Conservation (phyloP, 2,797 vertebrate genomes). For the Graptemys geographica region DNA sequence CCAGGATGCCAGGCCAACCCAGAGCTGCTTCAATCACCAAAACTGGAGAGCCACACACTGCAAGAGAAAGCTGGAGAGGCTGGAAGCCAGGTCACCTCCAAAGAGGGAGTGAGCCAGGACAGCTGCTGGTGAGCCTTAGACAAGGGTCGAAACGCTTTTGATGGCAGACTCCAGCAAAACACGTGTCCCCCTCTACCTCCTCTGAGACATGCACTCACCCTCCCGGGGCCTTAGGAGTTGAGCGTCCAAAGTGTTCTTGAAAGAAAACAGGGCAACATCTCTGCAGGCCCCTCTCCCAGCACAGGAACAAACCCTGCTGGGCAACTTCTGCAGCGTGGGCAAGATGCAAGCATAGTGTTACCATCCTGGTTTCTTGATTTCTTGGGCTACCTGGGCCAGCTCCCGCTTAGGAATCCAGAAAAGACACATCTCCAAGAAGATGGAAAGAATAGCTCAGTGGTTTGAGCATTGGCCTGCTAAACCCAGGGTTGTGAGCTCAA, state of each 20-base stretch:
- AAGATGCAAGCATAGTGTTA: neutral
- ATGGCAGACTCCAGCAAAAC: neutral
- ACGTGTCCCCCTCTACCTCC: neutral
- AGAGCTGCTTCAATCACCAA: neutral
- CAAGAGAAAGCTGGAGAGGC: neutral
- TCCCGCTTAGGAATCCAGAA: neutral
- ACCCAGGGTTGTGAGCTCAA: too few relatives aligned
- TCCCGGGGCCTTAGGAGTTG: neutral
- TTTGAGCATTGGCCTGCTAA: too few relatives aligned
- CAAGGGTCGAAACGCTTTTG: neutral
- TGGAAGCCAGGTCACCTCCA: neutral
- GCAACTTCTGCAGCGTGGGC: neutral
- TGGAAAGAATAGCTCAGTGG: too few relatives aligned
- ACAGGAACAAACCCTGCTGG: neutral
- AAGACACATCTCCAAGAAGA: neutral
- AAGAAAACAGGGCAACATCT: neutral
- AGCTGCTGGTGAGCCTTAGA: neutral
- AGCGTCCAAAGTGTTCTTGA: neutral
- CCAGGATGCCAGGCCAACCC: rapidly evolving
- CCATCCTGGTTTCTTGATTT: neutral
- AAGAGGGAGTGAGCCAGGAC: neutral
- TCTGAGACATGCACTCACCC: neutral
- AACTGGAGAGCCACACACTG: neutral
- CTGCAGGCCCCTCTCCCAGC: neutral
- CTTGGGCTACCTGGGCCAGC: neutral